Evolutionary conservation across 2,797 vertebrate genomes (phyloP), one percentile per base, ranked within the genome.

Genomic region (Peromyscus nudipes): DNA sequence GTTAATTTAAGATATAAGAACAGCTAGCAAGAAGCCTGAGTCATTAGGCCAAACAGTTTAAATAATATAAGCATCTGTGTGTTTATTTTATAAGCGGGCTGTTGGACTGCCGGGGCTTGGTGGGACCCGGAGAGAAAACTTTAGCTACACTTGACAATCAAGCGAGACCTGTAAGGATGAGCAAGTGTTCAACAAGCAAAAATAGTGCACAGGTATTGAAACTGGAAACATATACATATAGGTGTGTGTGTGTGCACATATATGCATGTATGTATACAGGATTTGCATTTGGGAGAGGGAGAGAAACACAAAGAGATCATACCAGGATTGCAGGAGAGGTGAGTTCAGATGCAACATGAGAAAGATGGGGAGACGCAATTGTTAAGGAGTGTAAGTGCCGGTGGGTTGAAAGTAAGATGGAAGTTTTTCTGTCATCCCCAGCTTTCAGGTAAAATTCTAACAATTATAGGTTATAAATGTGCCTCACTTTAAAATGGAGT

Each of bases 401-500:
- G 27, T 34, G 11, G 21, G 80, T 19, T 67, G 25, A 83, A 95
- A 29, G 43, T 23, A 11, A 29, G 88, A 67, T n/a, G 29, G 23
- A 94, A 40, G 57, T 89, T 83, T 91, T 71, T 25, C 55, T 76
- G 1, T 80, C 75, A 31, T 77, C 65, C 95, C 25, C 49, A 69
- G 91, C 82, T 81, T 76, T 96, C 49, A 95, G 62, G 65, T 64
- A 95, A 92, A 19, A 65, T 14, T 55, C 52, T 91, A 96, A 52
- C 8, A 95, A n/a, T 10, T 34, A 83, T 76, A 52, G 37, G 1
- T 31, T 43, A 91, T 87, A 92, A 76, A 69, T 19, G 76, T n/a
- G n/a, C 11, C 14, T 67, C 10, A 31, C 82, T 91, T 84, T 83
- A 89, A 95, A 85, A 12, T 57, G 21, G 40, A 43, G 64, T 81